Base-by-base conservation (phyloP, 2,797 vertebrate genomes). In the Sebastes flavidus region DNA sequence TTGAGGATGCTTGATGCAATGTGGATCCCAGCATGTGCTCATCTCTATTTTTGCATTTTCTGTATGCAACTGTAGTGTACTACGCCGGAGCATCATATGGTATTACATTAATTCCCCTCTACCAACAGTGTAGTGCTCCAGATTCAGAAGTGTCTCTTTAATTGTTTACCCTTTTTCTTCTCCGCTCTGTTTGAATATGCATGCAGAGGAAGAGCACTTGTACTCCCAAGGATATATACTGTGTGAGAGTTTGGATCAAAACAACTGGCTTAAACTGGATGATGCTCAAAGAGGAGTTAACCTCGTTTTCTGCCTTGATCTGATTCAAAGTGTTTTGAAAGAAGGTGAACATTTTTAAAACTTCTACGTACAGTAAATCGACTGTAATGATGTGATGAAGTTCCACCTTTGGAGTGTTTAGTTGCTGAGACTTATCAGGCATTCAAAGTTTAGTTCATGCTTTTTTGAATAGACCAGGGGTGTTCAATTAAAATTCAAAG, bases 221-320 rank as follows among this genome's bases (percentile, higher is more conserved):
- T 87, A 88, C 93, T 94, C 94, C 93, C 85, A 93, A 86, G 85
- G 91, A 95, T 88, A 94, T 94, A 92, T 92, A 90, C 88, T 79
- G 85, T 87, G 82, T 80, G 76, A 82, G 77, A 81, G 78, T 65
- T 86, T 58, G 80, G 85, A 91, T 89, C 92, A 94, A 95, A 91
- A 85, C 94, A 88, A 84, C 88, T 65, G 81, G 89, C 61, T 88
- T 87, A 72, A 87, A 90, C 87, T 83, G 84, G 86, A 90, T 89
- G 86, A 78, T 36, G 79, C 90, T 91, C 88, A 90, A 84, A 88
- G 85, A 91, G 81, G 78, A 85, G 83, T 80, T 93, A 92, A 91
- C 93, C 90, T 93, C 81, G 38, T 92, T 94, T 82, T 88, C 79
- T 87, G 70, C 79, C 81, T 91, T 90, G 90, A 90, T 92, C 82